Evolutionary conservation across 1,140 invertebrate genomes (phyloP), one percentile per base, ranked within the genome.

Genomic region (Drosophila triauraria): DNA sequence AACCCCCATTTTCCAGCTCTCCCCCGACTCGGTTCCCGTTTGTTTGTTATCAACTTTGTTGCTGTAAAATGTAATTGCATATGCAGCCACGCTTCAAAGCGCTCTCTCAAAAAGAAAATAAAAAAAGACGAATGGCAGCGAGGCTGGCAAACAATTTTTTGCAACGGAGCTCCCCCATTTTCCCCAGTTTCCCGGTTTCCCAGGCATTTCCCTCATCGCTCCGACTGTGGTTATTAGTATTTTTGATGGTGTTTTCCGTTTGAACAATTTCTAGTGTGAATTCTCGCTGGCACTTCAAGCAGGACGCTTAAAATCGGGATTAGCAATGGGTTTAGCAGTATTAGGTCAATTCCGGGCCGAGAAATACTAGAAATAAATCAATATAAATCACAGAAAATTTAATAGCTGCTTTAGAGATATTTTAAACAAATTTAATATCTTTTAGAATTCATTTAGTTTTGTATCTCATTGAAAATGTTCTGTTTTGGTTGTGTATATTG

Each of bases 51-150:
- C 84, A 87, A 87, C 80, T 87, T 88, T 84, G 80, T 87, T 81
- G 84, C 80, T 88, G 80, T 72, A 71, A 88, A 87, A 87, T 87
- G 84, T 88, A 87, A 87, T 87, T 87, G 84, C 84, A 87, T 87
- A 88, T 87, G 84, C 80, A 88, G 85, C 80, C 77, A 87, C 80
- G 84, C 84, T 87, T 84, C 84, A 87, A 80, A 83, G 83, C 77
- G 61, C 68, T 72, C 72, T 82, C 78, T 70, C 64, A 23, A 44
- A 38, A 62, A 50, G 27, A 35, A 40, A 12, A 59, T 30, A 77
- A 84, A 58, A 76, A 62, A 44, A 65, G 51, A 65, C 62, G 27
- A 72, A 53, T 38, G 76, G 46, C 56, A 57, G 63, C 32, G 42
- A 65, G 74, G 68, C 67, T 54, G 48, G 72, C 78, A 63, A 80